These are phyloP conservation scores for Anas platyrhynchos DNA, from an alignment of 2,113 vertebrate genomes.

Conservation along the genomic window DNA sequence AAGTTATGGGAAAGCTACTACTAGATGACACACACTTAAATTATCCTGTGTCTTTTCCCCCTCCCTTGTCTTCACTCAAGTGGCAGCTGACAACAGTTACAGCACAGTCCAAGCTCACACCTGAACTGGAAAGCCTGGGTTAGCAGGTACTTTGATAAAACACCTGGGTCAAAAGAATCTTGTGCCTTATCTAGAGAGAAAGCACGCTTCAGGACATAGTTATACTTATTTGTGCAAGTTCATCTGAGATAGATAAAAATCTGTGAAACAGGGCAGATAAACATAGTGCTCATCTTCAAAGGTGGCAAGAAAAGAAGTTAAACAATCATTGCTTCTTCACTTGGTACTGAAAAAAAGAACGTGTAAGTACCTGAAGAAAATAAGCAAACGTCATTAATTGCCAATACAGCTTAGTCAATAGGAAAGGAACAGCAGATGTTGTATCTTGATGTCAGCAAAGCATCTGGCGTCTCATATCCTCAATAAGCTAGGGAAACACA, in stretches of 20 bases:
- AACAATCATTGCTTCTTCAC: fast-evolving
- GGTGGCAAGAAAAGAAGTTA: not conserved
- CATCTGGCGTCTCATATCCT: not conserved
- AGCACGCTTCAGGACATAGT: not conserved
- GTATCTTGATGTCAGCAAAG: not conserved
- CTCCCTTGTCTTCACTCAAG: not conserved
- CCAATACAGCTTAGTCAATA: not conserved
- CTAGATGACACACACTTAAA: not conserved
- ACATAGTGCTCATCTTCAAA: not conserved
- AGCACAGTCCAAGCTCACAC: not conserved
- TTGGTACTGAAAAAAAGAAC: not conserved
- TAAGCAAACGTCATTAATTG: not conserved
- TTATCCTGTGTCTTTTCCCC: not conserved
- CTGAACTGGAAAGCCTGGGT: not conserved
- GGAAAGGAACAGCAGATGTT: not conserved
- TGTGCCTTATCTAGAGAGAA: not conserved
- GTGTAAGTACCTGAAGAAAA: not conserved
- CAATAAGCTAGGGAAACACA: not conserved
- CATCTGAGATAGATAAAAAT: not conserved
- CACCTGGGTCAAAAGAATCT: not conserved
- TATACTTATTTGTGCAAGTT: not conserved
- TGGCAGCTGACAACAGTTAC: not conserved
- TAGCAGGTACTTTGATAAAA: not conserved
- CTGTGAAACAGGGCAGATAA: not conserved
- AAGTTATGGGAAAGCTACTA: not conserved